Evolutionary conservation across 92 coral and sea anemone species (phyloP).

Genomic region (Plumapathes pennacea): DNA sequence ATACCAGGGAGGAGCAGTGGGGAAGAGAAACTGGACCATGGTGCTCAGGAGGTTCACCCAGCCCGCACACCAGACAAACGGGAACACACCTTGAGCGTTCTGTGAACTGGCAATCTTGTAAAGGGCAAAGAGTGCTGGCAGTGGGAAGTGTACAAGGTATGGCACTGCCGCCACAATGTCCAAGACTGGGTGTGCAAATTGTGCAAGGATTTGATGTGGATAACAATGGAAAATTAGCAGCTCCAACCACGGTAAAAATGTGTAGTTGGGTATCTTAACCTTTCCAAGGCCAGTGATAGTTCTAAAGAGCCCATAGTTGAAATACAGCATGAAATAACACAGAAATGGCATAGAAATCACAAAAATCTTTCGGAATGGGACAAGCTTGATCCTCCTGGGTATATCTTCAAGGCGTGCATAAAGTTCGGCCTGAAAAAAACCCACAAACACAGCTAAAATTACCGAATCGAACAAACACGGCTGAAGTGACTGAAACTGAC

Average conservation of each 20-base stretch:
- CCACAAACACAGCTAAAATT: no score
- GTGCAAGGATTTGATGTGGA: slow-evolving; percentile 94
- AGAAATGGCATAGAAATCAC: slow-evolving; percentile 79
- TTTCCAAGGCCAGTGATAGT: slow-evolving; percentile 74
- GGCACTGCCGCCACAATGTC: slow-evolving; percentile 98
- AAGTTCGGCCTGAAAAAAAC: neutral
- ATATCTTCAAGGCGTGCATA: slow-evolving; percentile 65
- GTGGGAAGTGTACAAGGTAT: slow-evolving; percentile 87
- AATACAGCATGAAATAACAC: slow-evolving; percentile 65
- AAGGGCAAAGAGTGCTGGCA: slow-evolving; percentile 78
- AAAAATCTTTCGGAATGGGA: slow-evolving; percentile 72
- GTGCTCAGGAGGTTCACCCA: slow-evolving; percentile 95
- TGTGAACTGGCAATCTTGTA: slow-evolving; percentile 81
- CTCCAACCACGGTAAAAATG: slow-evolving; percentile 91
- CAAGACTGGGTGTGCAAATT: slow-evolving; percentile 93
- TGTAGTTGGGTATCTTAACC: slow-evolving; percentile 77
- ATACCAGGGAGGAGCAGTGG: slow-evolving; percentile 99
- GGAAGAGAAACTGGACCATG: slow-evolving; percentile 88
- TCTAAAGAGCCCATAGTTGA: slow-evolving; percentile 85
- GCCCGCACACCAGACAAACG: slow-evolving; percentile 95
- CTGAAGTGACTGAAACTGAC: no score
- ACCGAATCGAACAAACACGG: no score
- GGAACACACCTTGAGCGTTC: slow-evolving; percentile 78
- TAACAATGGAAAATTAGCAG: slow-evolving; percentile 92
- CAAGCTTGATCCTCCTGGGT: slow-evolving; percentile 74